phyloP scores from a whole-genome alignment of 2,888 invertebrate species.

The Bursaphelenchus okinawaensis region DNA sequence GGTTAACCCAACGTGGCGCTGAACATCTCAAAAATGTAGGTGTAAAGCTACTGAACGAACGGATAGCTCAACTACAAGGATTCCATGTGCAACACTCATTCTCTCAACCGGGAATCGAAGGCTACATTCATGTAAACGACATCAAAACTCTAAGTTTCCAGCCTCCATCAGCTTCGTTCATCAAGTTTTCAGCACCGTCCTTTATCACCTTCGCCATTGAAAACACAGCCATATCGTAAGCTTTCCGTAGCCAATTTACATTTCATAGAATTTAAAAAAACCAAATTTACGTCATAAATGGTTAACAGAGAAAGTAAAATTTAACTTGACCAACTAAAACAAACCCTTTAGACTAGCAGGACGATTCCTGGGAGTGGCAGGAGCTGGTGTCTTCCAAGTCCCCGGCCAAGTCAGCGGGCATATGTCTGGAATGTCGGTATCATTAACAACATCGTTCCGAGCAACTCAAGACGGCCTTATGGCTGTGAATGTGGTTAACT shows the following conservation, averaged over 20 bases:
- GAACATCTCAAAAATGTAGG: constrained; percentile 53
- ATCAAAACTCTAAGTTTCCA: constrained; percentile 42
- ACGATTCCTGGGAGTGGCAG: constrained; percentile 32
- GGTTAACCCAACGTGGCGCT: constrained; percentile 54
- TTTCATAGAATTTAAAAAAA: too few species aligned
- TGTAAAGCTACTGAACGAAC: constrained; percentile 52
- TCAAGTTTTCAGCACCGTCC: constrained; percentile 35
- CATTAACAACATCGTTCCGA: constrained; percentile 40
- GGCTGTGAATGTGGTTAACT: constrained; percentile 47
- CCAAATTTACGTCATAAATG: too few species aligned
- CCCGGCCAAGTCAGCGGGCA: constrained; percentile 40
- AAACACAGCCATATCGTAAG: constrained; percentile 44
- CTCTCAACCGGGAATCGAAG: constrained; percentile 45
- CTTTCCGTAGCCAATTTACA: too few species aligned
- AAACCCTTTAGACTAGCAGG: constrained; percentile 30
- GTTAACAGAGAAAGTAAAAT: too few species aligned
- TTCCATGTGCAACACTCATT: constrained; percentile 39
- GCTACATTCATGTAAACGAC: constrained; percentile 40
- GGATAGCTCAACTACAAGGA: constrained; percentile 39
- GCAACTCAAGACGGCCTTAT: constrained; percentile 41
- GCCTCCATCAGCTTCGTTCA: constrained; percentile 45
- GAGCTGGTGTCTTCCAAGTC: constrained; percentile 34
- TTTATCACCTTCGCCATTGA: constrained; percentile 12
- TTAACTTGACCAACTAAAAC: too few species aligned
- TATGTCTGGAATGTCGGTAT: constrained; percentile 44